Evolutionary conservation across 23 tunicate species (phyloP), one percentile per base, ranked within the genome.

Genomic region (Trididemnum nubilum): DNA sequence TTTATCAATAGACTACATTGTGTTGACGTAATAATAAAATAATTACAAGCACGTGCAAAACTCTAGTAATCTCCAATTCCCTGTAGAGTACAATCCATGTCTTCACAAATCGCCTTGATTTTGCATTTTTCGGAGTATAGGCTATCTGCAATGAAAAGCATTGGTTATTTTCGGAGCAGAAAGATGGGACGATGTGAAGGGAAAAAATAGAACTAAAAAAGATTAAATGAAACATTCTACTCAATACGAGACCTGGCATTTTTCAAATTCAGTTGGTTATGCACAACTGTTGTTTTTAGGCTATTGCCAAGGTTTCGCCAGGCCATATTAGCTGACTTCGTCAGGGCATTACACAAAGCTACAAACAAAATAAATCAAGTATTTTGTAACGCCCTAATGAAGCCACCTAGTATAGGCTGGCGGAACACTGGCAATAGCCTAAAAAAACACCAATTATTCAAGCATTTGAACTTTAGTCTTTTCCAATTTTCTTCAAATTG

Each of bases 91-190:
- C 39, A 31, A 71, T 95, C 99, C 99, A 95, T 95, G 64, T 90
- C 96, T 71, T 95, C 99, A 35, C 81, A 83, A 35, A 85, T 82
- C 27, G 85, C 82, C 34, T 88, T 90, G 65, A 95, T 86, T 87
- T 95, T 95, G 86, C 89, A 73, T 61, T 95, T 95, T 57, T 95
- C 99, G 2, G 96, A 57, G 84, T 95, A 93, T 25, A 93, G 86
- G 51, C 57, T 22, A 76, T 93, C 98, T 93, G 81, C 36, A 65
- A 65, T 26, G 67, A 3, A n/a, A 12, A 61, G 26, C 18, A 49
- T 9, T 49, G 15, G 18, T 18, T 49, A 18, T 49, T 49, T 49
- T 49, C 57, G 18, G 18, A 49, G 12, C 57, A 9, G 57, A 18
- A 18, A 49, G 12, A 9, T 49, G 18, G 12, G 57, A 9, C 57